Base-by-base conservation (phyloP, 2,888 invertebrate genomes). In the Philaethria dido region DNA sequence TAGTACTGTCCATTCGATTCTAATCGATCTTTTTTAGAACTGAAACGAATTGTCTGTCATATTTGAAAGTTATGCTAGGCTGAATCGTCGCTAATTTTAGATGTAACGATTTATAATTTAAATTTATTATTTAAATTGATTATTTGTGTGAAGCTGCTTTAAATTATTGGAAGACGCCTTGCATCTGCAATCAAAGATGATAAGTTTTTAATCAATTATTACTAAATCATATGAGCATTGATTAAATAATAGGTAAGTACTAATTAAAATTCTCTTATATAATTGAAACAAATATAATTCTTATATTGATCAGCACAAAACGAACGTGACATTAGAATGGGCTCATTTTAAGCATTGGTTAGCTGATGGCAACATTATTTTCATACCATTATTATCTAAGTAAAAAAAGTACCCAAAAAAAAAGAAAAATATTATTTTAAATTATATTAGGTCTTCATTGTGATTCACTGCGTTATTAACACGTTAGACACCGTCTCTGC, bases 1-100 rank as follows among this genome's bases (percentile, higher is more conserved):
- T 83, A 86, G 79, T 71, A 61, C 25, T 67, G 69, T 64, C 70
- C 64, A 69, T 71, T 73, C 71, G 68, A 73, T 66, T 73, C 67
- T 72, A 70, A 73, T 74, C 72, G 73, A 72, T 74, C 52, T 72
- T 66, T 74, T 73, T 74, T 67, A 65, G 57, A 68, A 66, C 69
- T 75, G 74, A 70, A 74, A 74, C 74, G 73, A 75, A 75, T 75
- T 62, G 71, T 70, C 59, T 74, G 72, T 74, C 74, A 66, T 72
- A 69, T 60, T 69, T 25, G 69, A 71, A 71, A 69, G 69, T 48
- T 60, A 44, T 50, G 61, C 66, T 68, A 68, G 71, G 61, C 68
- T 69, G 64, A 57, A 69, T 62, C 62, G 59, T 69, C 71, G 72
- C 68, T 67, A 68, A 69, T 72, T 71, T 66, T 45, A 66, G 62